Conservation (phyloP, 2,113 vertebrate genomes). For the Emydocephalus ijimae region DNA sequence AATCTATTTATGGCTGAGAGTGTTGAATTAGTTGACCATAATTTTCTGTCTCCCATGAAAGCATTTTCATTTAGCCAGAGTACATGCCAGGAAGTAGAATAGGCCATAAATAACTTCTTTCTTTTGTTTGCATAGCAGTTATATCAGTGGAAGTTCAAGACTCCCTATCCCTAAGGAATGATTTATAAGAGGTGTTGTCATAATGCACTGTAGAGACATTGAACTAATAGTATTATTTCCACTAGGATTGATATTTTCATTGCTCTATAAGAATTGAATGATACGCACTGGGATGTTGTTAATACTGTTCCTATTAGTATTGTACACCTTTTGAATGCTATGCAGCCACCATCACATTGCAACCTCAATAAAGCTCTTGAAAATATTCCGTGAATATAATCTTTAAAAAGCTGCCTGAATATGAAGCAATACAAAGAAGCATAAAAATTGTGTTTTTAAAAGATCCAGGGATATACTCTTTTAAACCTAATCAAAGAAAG, state of each 20-base stretch:
- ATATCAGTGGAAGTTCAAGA: background rate
- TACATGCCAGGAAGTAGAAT: background rate
- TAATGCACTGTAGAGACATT: background rate
- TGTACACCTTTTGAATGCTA: background rate
- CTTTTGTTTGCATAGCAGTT: background rate
- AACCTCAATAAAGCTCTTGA: background rate
- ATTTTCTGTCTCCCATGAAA: background rate
- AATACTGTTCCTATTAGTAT: background rate
- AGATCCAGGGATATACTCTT: conserved; percentile 34
- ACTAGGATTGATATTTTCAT: background rate
- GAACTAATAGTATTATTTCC: background rate
- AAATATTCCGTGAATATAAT: background rate
- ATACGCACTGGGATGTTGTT: background rate
- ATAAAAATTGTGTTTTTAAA: conserved; percentile 41
- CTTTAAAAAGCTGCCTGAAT: conserved; percentile 20
- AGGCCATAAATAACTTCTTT: background rate
- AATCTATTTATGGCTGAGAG: background rate
- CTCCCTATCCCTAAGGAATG: background rate
- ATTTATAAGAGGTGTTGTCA: background rate
- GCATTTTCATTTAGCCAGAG: background rate
- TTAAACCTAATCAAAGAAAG: conserved; percentile 33
- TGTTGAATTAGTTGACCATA: background rate
- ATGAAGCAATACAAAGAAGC: conserved; percentile 26
- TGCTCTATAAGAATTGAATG: background rate
- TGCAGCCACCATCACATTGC: background rate